Conservation (phyloP, 2,888 invertebrate species). For the Clanis bilineata region DNA sequence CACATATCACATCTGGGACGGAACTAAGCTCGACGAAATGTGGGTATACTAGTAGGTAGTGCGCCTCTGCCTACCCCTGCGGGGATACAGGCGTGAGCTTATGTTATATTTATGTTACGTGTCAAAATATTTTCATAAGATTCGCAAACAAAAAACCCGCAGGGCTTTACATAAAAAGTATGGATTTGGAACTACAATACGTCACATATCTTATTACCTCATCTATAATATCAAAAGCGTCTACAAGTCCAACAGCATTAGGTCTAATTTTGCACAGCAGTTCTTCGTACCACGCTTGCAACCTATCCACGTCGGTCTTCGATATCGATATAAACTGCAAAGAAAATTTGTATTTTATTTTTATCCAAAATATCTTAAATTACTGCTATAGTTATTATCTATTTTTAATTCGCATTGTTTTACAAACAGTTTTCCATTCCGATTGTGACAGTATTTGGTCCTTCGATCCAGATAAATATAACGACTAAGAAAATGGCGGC, state of each 20-base stretch:
- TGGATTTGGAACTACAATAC: neutral
- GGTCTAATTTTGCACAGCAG: constrained; percentile 88
- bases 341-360: too few relatives aligned
- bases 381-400: neutral
- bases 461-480: neutral
- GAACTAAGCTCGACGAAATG: too few relatives aligned
- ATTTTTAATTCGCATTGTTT: neutral
- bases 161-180: too few relatives aligned
- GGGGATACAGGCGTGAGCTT: too few relatives aligned
- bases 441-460: neutral
- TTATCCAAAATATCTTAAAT: too few relatives aligned
- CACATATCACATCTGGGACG: too few relatives aligned
- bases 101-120: too few relatives aligned
- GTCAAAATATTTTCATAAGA: too few relatives aligned
- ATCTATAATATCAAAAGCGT: constrained; percentile 93
- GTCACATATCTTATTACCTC: constrained; percentile 66
- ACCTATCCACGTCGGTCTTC: constrained; percentile 64
- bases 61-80: too few relatives aligned
- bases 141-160: too few relatives aligned
- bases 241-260: constrained; percentile 94
- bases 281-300: constrained; percentile 86
- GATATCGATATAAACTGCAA: constrained; percentile 84
- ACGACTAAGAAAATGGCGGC: neutral
- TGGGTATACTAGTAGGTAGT: too few relatives aligned
- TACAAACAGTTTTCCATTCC: neutral